These are phyloP conservation scores for Melanophora roralis DNA, from an alignment of 2,888 invertebrate species.

Conservation along the genomic window DNA sequence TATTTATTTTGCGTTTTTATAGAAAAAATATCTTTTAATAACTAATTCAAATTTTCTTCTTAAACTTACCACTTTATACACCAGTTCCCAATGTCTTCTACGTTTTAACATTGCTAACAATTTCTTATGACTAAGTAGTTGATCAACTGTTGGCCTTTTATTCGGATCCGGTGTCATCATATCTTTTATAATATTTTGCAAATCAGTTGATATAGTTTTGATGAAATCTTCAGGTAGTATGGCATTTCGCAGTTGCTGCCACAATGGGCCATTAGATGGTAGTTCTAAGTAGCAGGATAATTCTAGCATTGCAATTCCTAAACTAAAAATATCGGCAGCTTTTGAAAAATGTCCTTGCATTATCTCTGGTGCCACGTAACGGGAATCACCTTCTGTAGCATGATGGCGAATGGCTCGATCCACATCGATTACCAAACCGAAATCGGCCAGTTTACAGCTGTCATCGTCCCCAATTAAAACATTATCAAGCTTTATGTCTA, in stretches of 20 bases:
- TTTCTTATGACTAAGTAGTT: conserved; percentile 77
- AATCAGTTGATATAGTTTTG: conserved; percentile 78
- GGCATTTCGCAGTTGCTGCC: conserved; percentile 82
- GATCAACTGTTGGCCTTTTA: conserved; percentile 79
- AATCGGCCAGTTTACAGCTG: conserved; percentile 84
- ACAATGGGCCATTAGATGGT: conserved; percentile 82
- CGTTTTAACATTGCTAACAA: conserved; percentile 68
- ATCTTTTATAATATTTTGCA: conserved; percentile 78
- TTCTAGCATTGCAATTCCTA: conserved; percentile 86
- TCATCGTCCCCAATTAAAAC: conserved; percentile 83
- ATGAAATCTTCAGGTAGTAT: conserved; percentile 78
- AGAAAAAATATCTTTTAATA: no score
- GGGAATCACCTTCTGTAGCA: conserved; percentile 85
- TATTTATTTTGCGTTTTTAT: no score
- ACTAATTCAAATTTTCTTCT: no score
- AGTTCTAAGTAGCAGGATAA: conserved; percentile 84
- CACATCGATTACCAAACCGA: conserved; percentile 84
- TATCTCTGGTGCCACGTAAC: conserved; percentile 86
- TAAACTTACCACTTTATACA: conserved; percentile 70
- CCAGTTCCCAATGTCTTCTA: conserved; percentile 70
- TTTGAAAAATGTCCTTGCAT: conserved; percentile 82
- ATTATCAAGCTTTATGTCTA: conserved; percentile 88
- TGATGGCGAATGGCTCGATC: conserved; percentile 79
- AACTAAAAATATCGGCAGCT: conserved; percentile 85
- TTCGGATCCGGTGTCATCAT: conserved; percentile 80